phyloP scores from a whole-genome alignment of 2,797 vertebrate genomes.

The Lacerta viridis region DNA sequence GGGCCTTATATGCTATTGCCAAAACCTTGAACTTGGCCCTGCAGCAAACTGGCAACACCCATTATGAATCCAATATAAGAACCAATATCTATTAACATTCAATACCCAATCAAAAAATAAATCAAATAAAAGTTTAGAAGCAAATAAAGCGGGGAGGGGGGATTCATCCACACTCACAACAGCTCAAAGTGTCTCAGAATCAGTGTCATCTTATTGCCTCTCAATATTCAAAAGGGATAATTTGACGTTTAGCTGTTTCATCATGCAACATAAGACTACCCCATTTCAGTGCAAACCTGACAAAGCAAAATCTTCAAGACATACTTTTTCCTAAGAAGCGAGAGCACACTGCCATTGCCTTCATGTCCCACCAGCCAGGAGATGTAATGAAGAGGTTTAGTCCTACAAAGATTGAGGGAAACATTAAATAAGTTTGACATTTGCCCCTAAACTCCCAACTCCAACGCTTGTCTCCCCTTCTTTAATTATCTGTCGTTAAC shows the following conservation, averaged over 20 bases:
- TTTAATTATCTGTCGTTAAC: neutral
- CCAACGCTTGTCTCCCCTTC: neutral
- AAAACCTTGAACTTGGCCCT: too few species aligned
- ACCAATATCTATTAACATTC: too few species aligned
- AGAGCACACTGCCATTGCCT: conserved; percentile 90
- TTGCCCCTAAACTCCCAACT: neutral
- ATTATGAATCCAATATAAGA: too few species aligned
- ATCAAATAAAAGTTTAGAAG: too few species aligned
- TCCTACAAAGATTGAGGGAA: conserved; percentile 73
- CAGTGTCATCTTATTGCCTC: neutral
- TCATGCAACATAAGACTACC: neutral
- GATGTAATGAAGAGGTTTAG: conserved; percentile 92
- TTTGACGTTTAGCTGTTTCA: neutral
- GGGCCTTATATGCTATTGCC: too few species aligned
- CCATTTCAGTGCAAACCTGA: neutral
- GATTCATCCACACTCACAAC: too few species aligned
- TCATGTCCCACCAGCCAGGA: conserved; percentile 93
- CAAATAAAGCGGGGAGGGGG: too few species aligned
- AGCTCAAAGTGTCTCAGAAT: neutral
- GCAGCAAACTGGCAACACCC: too few species aligned
- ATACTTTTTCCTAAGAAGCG: conserved; percentile 89
- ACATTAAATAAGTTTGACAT: neutral
- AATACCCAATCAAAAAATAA: too few species aligned
- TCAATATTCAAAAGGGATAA: neutral
- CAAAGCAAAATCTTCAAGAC: conserved; percentile 46